Conservation (phyloP, 2,797 vertebrate species). For the Heliangelus exortis region DNA sequence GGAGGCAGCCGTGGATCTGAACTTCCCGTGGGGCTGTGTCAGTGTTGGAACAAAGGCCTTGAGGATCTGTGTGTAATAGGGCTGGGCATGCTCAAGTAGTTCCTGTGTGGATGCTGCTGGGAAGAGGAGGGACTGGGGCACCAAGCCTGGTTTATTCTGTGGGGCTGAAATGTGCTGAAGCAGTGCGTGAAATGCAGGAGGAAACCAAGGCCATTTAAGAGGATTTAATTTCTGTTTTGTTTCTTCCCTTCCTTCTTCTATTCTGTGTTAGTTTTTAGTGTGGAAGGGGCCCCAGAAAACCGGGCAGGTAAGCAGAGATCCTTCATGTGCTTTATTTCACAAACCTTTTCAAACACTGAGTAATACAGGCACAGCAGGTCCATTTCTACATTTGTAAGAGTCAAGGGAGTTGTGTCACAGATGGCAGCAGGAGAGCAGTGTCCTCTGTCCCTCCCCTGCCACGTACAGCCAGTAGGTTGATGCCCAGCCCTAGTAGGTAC, state of each 20-base stretch:
- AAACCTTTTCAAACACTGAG: constrained; percentile 21
- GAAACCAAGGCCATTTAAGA: constrained; percentile 55
- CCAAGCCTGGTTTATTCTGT: constrained; percentile 32
- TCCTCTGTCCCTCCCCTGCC: neutral
- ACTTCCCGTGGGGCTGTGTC: neutral
- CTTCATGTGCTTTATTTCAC: constrained; percentile 67
- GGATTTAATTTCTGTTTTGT: constrained; percentile 74
- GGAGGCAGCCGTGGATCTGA: neutral
- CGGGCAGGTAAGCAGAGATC: constrained; percentile 77
- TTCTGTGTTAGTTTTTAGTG: constrained; percentile 80
- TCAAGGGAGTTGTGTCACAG: neutral
- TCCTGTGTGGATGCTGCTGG: constrained; percentile 34
- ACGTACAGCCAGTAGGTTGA: neutral
- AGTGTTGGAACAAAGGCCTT: constrained; percentile 34
- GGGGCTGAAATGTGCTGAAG: constrained; percentile 42
- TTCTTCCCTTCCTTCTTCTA: constrained; percentile 73
- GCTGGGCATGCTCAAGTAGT: constrained; percentile 49
- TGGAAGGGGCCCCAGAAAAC: constrained; percentile 82
- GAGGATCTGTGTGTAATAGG: constrained; percentile 45
- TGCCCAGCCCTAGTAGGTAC: constrained; percentile 66
- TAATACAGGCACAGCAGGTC: constrained; percentile 1
- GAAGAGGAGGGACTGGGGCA: constrained; percentile 55
- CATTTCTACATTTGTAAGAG: neutral
- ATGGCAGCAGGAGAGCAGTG: neutral
- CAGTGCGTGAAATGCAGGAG: constrained; percentile 53